Conservation (phyloP, 2,113 vertebrate genomes). For the Xyliphius kryptos region DNA sequence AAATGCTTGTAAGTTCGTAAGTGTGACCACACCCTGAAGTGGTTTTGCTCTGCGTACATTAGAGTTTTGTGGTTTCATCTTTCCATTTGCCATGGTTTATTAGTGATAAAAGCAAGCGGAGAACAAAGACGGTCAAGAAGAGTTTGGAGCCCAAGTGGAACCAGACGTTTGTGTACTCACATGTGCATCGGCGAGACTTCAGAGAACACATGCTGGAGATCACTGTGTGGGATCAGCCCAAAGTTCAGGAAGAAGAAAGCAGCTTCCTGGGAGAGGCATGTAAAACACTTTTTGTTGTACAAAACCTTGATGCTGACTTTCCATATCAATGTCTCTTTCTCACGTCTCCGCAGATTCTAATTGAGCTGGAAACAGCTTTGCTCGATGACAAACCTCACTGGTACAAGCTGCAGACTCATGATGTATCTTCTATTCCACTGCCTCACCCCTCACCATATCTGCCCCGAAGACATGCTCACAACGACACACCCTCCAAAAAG, state of each 20-base stretch:
- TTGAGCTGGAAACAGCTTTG: constrained; percentile 93
- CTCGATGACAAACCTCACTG: constrained; percentile 96
- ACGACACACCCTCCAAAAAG: constrained; percentile 84
- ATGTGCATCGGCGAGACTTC: constrained; percentile 95
- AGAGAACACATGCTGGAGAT: constrained; percentile 97
- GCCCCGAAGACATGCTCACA: constrained; percentile 80
- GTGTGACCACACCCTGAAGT: neutral
- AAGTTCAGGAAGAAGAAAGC: constrained; percentile 91
- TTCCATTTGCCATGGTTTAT: constrained; percentile 28
- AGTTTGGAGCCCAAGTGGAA: constrained; percentile 95
- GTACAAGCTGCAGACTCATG: constrained; percentile 96
- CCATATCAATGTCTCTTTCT: neutral
- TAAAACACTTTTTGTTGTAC: neutral
- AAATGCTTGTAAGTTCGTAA: neutral
- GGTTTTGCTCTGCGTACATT: neutral
- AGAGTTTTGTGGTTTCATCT: constrained; percentile 4
- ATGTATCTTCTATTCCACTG: constrained; percentile 94
- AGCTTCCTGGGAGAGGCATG: constrained; percentile 93
- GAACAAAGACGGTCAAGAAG: constrained; percentile 96
- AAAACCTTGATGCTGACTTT: neutral
- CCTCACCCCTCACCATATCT: constrained; percentile 90
- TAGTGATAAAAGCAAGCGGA: constrained; percentile 97
- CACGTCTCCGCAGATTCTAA: constrained; percentile 74
- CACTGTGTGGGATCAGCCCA: constrained; percentile 94
- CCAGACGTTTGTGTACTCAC: constrained; percentile 93